phyloP scores from a whole-genome alignment of 2,797 vertebrate genomes.

The Linurgus olivaceus region DNA sequence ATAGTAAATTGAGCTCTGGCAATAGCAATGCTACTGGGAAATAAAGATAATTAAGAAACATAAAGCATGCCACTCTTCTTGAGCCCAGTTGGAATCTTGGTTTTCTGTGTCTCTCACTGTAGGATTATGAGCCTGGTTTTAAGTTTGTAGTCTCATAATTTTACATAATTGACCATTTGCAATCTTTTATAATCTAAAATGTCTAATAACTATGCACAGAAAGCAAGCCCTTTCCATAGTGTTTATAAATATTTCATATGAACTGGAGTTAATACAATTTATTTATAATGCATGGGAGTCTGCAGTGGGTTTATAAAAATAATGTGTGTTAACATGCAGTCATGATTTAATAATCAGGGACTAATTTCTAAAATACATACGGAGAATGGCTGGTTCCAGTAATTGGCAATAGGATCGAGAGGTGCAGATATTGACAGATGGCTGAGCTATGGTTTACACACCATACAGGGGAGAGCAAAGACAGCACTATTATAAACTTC shows the following conservation, averaged over 20 bases:
- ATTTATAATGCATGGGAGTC: conserved; percentile 66
- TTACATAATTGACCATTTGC: conserved; percentile 58
- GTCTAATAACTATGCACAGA: conserved; percentile 63
- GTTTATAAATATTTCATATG: conserved; percentile 74
- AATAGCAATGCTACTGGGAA: conserved; percentile 72
- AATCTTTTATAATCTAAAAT: conserved; percentile 60
- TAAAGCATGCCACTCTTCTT: conserved; percentile 75
- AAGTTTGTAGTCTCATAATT: conserved; percentile 58
- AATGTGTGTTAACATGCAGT: conserved; percentile 63
- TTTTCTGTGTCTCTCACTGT: conserved; percentile 48
- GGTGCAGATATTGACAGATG: background rate
- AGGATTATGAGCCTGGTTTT: conserved; percentile 56
- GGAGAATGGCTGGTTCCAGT: background rate
- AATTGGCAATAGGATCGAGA: background rate
- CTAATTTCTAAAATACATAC: conserved; percentile 50
- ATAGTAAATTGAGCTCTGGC: conserved; percentile 73
- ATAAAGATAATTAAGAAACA: conserved; percentile 81
- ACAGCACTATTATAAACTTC: background rate
- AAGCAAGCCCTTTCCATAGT: conserved; percentile 54
- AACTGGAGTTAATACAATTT: conserved; percentile 60
- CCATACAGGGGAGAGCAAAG: background rate
- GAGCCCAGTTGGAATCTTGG: conserved; percentile 63
- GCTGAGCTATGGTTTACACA: background rate
- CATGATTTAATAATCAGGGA: conserved; percentile 68
- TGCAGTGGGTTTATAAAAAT: conserved; percentile 62